Conservation (phyloP, 2,113 vertebrate species). For the Dromaius novaehollandiae region DNA sequence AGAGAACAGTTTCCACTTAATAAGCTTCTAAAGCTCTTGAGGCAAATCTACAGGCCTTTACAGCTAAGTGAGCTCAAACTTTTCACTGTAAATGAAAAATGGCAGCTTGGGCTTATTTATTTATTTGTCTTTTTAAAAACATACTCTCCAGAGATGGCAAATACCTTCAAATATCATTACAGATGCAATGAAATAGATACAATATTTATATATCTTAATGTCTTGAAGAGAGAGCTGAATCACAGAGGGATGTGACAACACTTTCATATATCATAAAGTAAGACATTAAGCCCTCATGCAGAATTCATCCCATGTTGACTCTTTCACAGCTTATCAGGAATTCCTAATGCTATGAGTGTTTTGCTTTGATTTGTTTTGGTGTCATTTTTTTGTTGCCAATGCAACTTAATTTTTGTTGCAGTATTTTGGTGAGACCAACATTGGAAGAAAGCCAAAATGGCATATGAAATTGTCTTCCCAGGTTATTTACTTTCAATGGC, state of each 20-base stretch:
- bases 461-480: background rate
- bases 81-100: background rate
- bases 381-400: background rate
- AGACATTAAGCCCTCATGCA: background rate
- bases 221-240: background rate
- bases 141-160: background rate
- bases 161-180: background rate
- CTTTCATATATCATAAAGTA: background rate
- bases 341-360: background rate
- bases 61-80: background rate
- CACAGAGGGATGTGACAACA: background rate
- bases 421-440: background rate
- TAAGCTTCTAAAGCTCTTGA: background rate
- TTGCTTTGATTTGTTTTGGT: background rate
- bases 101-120: constrained; percentile 14
- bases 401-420: background rate
- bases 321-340: background rate
- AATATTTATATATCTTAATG: constrained; percentile 14
- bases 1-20: constrained; percentile 19
- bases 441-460: background rate
- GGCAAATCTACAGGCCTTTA: background rate
- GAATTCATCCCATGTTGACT: constrained; percentile 12
- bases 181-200: background rate
- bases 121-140: background rate
- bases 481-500: background rate